Evolutionary conservation across 64 coral and sea anemone genomes (phyloP), one percentile per base, ranked within the genome.

Genomic region (Stichodactyla mertensii): DNA sequence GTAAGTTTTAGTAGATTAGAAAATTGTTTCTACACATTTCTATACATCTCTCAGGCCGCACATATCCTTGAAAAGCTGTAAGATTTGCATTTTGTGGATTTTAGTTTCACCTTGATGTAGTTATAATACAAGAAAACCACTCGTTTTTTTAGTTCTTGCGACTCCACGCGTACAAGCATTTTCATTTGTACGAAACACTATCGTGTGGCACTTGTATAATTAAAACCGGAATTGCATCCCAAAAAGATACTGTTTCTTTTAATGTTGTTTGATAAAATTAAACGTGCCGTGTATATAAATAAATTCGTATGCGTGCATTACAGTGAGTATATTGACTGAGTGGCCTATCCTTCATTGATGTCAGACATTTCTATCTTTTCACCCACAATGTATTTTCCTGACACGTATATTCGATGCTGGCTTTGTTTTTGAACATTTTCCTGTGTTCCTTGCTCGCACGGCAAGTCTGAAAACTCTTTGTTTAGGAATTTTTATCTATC

Each of bases 241-340:
- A 81, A 81, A 81, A 81, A 81, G 78, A 81, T 81, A 81, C 12
- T 53, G 69, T 74, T 74, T 74, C 69, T 5, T 74, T 27, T 74
- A 23, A 12, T 74, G n/a, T 74, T 74, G 69, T 31, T 74, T 74
- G 27, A 74, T 74, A 74, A 36, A 13, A 74, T 74, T 74, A 74
- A 74, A 31, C 27, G 27, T 74, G 11, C 69, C 20, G 69, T 10
- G 11, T 74, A 81, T 81, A 19, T 81, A 9, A 52, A 52, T 53
- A 9, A 52, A 52, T 53, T 15, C 20, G 54, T 51, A 52, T 81
- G 53, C 2, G 7, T 53, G 31, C 52, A 53, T 45, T 45, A 45
- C 19, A 16, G 67, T 71, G 7, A 7, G 53, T 54, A 81, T 52
- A 81, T 52, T 53, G 51, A 53, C 36, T 55, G 51, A 54, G 52